phyloP scores from a whole-genome alignment of 2,888 invertebrate genomes.

The Cryptosula pallasiana region DNA sequence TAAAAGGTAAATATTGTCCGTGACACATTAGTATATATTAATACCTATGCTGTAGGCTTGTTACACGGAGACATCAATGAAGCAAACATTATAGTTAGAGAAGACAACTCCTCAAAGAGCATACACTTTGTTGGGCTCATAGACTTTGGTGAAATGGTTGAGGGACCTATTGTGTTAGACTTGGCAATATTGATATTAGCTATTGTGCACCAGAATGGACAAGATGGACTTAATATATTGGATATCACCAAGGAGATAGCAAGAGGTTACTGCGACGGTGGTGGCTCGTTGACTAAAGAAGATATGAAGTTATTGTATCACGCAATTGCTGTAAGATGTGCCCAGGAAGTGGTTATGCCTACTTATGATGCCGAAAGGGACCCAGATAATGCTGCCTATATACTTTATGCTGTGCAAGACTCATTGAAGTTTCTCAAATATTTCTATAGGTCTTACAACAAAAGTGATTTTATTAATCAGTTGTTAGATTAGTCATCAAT shows the following conservation, averaged over 20 bases:
- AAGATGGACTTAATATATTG: not conserved
- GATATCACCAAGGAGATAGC: not conserved
- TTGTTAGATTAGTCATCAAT: too few species aligned
- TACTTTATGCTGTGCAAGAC: not conserved
- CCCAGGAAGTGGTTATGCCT: not conserved
- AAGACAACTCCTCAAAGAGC: not conserved
- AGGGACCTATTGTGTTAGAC: conserved; percentile 3
- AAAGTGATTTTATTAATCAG: too few species aligned
- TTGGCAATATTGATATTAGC: not conserved
- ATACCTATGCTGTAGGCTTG: not conserved
- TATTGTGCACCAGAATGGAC: not conserved
- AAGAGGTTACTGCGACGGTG: not conserved
- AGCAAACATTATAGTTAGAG: not conserved
- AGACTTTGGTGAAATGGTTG: conserved; percentile 5
- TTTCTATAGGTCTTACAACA: not conserved
- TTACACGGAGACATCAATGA: not conserved
- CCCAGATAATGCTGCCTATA: not conserved
- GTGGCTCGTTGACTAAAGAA: not conserved
- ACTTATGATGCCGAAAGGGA: not conserved
- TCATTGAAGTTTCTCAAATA: not conserved
- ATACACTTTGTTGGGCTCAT: not conserved
- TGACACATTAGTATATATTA: not conserved
- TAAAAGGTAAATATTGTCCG: too few species aligned
- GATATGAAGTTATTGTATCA: not conserved
- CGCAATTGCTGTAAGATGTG: not conserved